These are phyloP conservation scores for Malachius bipustulatus DNA, from an alignment of 2,888 invertebrate species.

Conservation along the genomic window DNA sequence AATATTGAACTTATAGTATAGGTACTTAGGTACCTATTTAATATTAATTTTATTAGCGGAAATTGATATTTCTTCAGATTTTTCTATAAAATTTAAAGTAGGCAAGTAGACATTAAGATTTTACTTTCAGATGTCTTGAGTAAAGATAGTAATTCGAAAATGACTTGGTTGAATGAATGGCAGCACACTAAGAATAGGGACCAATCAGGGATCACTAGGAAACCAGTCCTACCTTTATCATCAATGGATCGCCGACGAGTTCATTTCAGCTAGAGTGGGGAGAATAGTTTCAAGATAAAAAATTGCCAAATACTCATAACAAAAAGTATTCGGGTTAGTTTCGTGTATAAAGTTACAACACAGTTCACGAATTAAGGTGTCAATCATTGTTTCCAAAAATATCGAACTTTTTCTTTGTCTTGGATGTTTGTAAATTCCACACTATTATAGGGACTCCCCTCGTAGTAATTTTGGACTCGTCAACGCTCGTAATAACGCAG, in stretches of 20 bases:
- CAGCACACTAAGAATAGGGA: constrained; percentile 33
- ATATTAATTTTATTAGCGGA: too few species aligned
- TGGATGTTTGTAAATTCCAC: not conserved
- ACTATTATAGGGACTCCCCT: constrained; percentile 24
- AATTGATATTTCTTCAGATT: constrained; percentile 7
- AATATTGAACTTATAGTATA: too few species aligned
- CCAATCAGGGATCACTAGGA: constrained; percentile 50
- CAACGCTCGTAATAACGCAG: constrained; percentile 41
- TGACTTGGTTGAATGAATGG: constrained; percentile 34
- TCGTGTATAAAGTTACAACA: too few species aligned
- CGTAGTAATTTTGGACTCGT: constrained; percentile 35
- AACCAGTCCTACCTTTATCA: constrained; percentile 56
- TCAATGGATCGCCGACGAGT: constrained; percentile 57
- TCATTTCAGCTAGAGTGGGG: constrained; percentile 38
- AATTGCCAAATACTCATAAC: not conserved
- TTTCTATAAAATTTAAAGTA: constrained; percentile 5
- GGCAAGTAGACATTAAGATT: too few species aligned
- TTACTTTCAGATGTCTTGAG: too few species aligned
- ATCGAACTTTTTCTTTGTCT: not conserved
- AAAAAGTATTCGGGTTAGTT: too few species aligned
- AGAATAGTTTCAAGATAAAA: constrained; percentile 11
- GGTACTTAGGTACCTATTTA: too few species aligned
- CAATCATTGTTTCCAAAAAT: too few species aligned
- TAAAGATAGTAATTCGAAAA: too few species aligned
- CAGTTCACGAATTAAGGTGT: too few species aligned